Conservation (phyloP, 2,113 vertebrate genomes). For the Eurypyga helias region DNA sequence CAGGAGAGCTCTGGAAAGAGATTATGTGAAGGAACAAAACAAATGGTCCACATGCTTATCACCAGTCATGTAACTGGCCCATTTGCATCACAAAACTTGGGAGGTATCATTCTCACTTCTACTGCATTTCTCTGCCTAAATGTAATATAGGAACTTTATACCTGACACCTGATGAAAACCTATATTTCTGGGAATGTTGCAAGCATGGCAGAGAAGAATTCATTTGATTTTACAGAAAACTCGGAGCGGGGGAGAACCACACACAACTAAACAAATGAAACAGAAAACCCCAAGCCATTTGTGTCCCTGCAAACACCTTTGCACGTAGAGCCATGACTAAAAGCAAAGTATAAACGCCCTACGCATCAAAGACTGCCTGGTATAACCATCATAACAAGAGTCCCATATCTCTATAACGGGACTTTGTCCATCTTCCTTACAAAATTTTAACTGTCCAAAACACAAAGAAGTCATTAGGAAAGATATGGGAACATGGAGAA, state of each 20-base stretch:
- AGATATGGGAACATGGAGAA: not conserved
- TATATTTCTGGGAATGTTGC: not conserved
- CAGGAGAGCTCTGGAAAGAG: not conserved
- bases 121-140: not conserved
- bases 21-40: not conserved
- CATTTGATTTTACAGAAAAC: not conserved
- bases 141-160: not conserved
- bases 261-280: not conserved
- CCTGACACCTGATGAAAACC: not conserved
- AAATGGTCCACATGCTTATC: not conserved
- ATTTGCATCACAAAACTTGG: not conserved
- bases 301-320: not conserved
- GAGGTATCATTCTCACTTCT: not conserved
- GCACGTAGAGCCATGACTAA: not conserved
- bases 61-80: not conserved
- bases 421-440: not conserved
- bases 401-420: not conserved
- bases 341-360: not conserved
- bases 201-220: not conserved
- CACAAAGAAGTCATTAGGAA: not conserved
- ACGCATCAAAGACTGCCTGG: not conserved
- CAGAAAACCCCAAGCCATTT: not conserved
- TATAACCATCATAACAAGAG: not conserved
- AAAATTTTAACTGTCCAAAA: not conserved
- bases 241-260: too few relatives aligned